Base-by-base conservation (phyloP, 2,113 vertebrate genomes). In the Brachypodius melanocephalos region DNA sequence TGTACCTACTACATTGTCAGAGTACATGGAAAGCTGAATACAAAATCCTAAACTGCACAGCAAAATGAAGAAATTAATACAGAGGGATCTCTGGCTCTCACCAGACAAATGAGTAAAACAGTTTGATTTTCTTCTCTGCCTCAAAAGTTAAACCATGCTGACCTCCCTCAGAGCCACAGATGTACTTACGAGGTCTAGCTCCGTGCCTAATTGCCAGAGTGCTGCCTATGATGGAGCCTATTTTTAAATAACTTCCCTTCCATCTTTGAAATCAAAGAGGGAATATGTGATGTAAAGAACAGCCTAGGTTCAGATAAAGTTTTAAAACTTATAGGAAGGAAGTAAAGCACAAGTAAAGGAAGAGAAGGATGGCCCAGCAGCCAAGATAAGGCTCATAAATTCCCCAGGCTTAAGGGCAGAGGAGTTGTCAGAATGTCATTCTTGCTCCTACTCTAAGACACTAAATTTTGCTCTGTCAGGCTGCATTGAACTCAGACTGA, bases 171-270 rank as follows among this genome's bases (percentile, higher is more conserved):
- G 92, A 92, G 94, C 24, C 91, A 65, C 95, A 96, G 94, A 81
- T 94, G 91, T 88, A 87, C 67, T 89, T 31, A 82, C 0, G 9
- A 92, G 92, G 79, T 36, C 89, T 69, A 87, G 91, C 54, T 97
- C 69, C 67, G 63, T 96, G 91, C 74, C 89, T 95, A 73, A 76
- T 85, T 95, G 88, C 84, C 84, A 95, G 77, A 91, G 73, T 0
- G 0, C 38, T 78, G 65, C 25, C 88, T 73, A 85, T 26, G 42
- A 66, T 46, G 55, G 54, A 89, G 71, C 62, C 91, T 94, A 82
- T 92, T 96, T 96, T 95, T 95, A 96, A 95, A 93, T 93, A 93
- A 94, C 91, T 94, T 92, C 91, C 93, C 93, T 93, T 95, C 94
- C 63, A 43, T 93, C 85, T 95, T 83, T 89, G 87, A 96, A 95